Percentiles rank a stretch among this genome's conserved stretches.
Conservation (phyloP, 2,113 vertebrate genomes). For the Microcebus ravelobensis region DNA sequence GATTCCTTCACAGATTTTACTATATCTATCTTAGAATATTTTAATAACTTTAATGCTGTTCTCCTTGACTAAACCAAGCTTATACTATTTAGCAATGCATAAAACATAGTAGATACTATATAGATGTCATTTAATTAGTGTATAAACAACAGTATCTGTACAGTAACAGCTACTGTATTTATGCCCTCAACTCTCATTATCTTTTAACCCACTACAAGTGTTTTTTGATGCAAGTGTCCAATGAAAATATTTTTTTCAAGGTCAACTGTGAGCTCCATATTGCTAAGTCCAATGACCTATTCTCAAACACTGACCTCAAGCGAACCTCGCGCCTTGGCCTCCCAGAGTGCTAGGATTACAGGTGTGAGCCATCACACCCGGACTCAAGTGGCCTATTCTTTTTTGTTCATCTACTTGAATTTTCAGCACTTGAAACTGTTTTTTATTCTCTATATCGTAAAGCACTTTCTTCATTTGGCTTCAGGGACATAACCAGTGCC, state of each 20-base stretch:
- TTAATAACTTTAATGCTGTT: not conserved
- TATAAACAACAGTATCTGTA: not conserved
- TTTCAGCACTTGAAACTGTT: conserved; percentile 2
- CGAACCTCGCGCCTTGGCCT: no score
- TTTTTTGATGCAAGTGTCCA: not conserved
- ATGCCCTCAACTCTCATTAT: not conserved
- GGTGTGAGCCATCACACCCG: no score
- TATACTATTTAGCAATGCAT: not conserved
- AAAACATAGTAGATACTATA: not conserved
- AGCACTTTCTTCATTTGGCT: conserved; percentile 3
- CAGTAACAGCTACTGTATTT: not conserved
- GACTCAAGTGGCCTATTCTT: not conserved
- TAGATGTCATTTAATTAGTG: not conserved
- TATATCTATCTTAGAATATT: not conserved
- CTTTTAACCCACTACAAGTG: not conserved
- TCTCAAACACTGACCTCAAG: no score
- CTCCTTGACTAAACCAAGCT: not conserved
- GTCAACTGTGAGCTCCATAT: not conserved
- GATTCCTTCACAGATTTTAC: not conserved
- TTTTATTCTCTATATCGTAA: not conserved
- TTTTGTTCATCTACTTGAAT: not conserved
- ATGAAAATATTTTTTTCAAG: conserved; percentile 18
- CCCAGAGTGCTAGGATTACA: no score
- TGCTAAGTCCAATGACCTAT: not conserved
- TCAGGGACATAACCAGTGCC: not conserved